Evolutionary conservation across 2,888 invertebrate species (phyloP).

Genomic region (Phyllotreta cruciferae): DNA sequence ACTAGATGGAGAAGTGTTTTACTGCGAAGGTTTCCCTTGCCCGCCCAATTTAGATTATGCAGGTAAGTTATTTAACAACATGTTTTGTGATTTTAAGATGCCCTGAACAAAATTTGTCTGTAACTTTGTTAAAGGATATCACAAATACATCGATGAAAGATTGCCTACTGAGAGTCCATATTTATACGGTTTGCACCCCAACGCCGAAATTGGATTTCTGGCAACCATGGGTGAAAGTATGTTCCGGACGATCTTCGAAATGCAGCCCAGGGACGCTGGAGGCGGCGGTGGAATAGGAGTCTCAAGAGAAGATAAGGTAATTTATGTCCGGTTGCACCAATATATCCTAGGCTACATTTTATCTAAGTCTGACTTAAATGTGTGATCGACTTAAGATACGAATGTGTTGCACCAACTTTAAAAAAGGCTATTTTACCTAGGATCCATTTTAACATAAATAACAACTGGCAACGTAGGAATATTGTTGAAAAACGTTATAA

Average conservation of each 20-base stretch:
- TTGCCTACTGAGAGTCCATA: conserved; percentile 89
- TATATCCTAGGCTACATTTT: too few relatives aligned
- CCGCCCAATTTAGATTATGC: conserved; percentile 87
- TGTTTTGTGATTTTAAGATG: too few relatives aligned
- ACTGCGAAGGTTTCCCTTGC: conserved; percentile 82
- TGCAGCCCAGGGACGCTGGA: conserved; percentile 86
- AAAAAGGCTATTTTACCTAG: too few relatives aligned
- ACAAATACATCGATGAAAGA: conserved; percentile 84
- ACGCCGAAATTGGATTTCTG: conserved; percentile 93
- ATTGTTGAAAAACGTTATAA: too few relatives aligned
- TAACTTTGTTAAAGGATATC: conserved; percentile 73
- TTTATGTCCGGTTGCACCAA: too few relatives aligned
- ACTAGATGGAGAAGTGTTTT: conserved; percentile 82
- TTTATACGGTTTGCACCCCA: conserved; percentile 91
- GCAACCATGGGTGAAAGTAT: conserved; percentile 85
- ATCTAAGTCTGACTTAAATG: too few relatives aligned
- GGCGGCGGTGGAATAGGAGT: conserved; percentile 72
- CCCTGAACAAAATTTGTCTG: too few relatives aligned
- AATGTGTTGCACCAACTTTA: too few relatives aligned
- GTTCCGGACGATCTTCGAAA: conserved; percentile 84
- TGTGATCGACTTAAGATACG: too few relatives aligned
- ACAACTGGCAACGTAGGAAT: too few relatives aligned
- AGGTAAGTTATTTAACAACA: not conserved
- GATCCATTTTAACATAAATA: too few relatives aligned
- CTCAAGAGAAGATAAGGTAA: conserved; percentile 84